Evolutionary conservation across 2,888 invertebrate species (phyloP).

Genomic region (Aproaerema taeniolella): DNA sequence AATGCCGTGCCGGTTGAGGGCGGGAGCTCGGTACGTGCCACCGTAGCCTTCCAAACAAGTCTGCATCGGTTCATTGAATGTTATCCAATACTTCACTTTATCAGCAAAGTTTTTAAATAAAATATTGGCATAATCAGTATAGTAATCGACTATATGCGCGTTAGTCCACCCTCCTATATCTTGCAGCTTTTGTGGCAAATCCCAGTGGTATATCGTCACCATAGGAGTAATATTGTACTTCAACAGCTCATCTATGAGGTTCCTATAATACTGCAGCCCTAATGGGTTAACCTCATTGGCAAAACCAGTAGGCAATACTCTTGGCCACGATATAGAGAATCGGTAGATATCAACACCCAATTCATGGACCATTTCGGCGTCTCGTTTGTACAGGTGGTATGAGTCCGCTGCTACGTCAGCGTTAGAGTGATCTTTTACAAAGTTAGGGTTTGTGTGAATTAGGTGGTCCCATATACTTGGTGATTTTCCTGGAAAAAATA

Average conservation of each 20-base stretch:
- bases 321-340: conserved; percentile 86
- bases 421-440: conserved; percentile 74
- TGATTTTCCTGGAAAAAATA: conserved; percentile 74
- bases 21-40: conserved; percentile 78
- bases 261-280: conserved; percentile 87
- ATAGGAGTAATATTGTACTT: conserved; percentile 82
- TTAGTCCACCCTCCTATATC: conserved; percentile 83
- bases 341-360: conserved; percentile 82
- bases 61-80: conserved; percentile 85
- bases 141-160: conserved; percentile 79
- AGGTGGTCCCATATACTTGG: conserved; percentile 80
- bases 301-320: conserved; percentile 84
- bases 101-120: conserved; percentile 79
- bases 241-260: conserved; percentile 83
- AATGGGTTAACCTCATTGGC: conserved; percentile 80
- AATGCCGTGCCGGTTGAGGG: conserved; percentile 76
- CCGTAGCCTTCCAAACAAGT: conserved; percentile 76
- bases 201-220: conserved; percentile 85
- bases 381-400: conserved; percentile 80
- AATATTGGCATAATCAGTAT: conserved; percentile 80
- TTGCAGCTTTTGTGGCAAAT: conserved; percentile 80
- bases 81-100: conserved; percentile 84
- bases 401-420: conserved; percentile 84
- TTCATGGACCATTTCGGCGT: conserved; percentile 79
- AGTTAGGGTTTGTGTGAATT: conserved; percentile 66